Evolutionary conservation across 1,140 invertebrate species (phyloP).

Genomic region (Hestina assimilis): DNA sequence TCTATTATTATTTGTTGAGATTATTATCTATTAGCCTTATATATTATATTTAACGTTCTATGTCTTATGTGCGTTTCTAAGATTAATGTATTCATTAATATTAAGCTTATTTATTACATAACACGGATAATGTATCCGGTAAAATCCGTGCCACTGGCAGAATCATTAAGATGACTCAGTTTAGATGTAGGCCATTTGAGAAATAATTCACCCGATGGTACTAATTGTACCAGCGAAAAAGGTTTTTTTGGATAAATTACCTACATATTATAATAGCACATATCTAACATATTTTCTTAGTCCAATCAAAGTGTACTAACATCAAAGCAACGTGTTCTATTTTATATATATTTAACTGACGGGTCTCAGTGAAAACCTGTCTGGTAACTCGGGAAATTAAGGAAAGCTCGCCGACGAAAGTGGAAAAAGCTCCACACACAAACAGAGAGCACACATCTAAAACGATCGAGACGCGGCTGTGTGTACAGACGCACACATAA

Average conservation of each 20-base stretch:
- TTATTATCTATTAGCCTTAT: too few relatives aligned
- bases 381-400: conserved; percentile 67
- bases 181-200: conserved; percentile 17
- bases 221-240: conserved; percentile 18
- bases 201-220: conserved; percentile 1
- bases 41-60: too few relatives aligned
- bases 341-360: conserved; percentile 45
- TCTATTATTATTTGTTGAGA: neutral
- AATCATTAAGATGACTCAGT: conserved; percentile 16
- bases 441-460: conserved; percentile 40
- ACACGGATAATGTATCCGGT: conserved; percentile 17
- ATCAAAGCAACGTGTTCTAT: conserved; percentile 24
- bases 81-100: conserved; percentile 2
- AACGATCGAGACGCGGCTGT: conserved; percentile 29
- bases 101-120: conserved; percentile 13
- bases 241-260: neutral
- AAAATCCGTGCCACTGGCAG: conserved; percentile 8
- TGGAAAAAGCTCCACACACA: conserved; percentile 65
- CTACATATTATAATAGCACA: neutral
- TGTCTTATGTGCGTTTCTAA: neutral
- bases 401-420: conserved; percentile 71
- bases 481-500: conserved; percentile 46
- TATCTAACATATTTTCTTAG: neutral
- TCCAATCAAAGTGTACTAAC: neutral
- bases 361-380: conserved; percentile 57